A percentile compares a stretch with the other conserved stretches of the same genome.
phyloP scores from a whole-genome alignment of 2,888 invertebrate genomes.

The Pristionchus maxplancki region DNA sequence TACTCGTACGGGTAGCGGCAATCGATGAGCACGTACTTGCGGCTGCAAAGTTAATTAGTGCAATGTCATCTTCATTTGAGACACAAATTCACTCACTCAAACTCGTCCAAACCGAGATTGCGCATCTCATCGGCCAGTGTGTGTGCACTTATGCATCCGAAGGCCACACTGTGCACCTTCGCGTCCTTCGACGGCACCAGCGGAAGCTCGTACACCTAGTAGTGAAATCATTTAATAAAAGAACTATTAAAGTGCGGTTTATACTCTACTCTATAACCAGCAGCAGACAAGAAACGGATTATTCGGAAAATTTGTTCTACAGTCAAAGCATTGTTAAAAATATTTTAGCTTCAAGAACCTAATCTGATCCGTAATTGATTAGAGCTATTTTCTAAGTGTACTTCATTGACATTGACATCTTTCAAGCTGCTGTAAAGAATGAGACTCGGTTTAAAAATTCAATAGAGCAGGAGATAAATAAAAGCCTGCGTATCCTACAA shows the following conservation, averaged over 20 bases:
- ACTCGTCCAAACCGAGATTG: constrained; percentile 10
- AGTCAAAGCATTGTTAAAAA: too few species aligned
- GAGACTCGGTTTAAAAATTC: too few species aligned
- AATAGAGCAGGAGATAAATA: too few species aligned
- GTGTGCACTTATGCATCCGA: constrained; percentile 31
- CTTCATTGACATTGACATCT: too few species aligned
- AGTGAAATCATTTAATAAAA: neutral
- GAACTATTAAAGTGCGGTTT: too few species aligned
- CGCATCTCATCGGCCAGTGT: constrained; percentile 42
- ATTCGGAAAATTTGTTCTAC: too few species aligned
- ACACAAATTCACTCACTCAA: neutral
- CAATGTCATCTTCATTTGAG: neutral
- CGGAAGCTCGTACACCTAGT: constrained; percentile 42
- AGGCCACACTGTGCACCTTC: constrained; percentile 32
- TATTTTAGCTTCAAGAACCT: too few species aligned
- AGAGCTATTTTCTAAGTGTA: too few species aligned
- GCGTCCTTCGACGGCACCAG: neutral
- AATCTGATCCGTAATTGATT: too few species aligned
- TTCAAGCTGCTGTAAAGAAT: too few species aligned
- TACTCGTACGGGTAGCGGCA: constrained; percentile 67
- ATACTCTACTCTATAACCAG: too few species aligned
- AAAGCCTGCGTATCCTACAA: neutral
- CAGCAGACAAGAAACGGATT: too few species aligned
- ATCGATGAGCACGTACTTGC: constrained; percentile 59
- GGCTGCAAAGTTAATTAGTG: neutral